phyloP scores from a whole-genome alignment of 2,113 vertebrate species.

The Todiramphus saurophagus region DNA sequence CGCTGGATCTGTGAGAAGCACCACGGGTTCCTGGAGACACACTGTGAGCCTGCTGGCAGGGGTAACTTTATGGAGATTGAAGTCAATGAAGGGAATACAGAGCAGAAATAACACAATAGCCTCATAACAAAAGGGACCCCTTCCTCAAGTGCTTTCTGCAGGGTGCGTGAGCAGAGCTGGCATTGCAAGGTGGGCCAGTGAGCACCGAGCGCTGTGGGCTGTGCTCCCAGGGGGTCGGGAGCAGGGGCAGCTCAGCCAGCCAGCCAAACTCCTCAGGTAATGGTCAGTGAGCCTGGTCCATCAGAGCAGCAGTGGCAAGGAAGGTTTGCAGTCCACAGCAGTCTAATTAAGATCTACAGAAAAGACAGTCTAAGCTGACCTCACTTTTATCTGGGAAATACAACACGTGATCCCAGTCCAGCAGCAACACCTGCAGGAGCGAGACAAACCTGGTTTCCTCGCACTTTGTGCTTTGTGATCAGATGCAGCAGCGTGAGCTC shows the following conservation, averaged over 20 bases:
- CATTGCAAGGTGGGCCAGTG: not conserved
- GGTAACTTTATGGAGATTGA: not conserved
- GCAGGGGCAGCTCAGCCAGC: not conserved
- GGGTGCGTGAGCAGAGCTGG: not conserved
- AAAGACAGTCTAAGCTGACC: not conserved
- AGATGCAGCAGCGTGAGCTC: not conserved
- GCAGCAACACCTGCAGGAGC: not conserved
- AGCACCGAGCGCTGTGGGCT: accelerated
- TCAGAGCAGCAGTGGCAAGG: not conserved
- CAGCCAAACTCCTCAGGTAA: not conserved
- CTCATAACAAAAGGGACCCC: not conserved
- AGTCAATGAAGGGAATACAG: not conserved
- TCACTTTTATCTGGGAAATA: not conserved
- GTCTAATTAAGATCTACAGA: not conserved
- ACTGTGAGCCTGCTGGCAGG: not conserved
- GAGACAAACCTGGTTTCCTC: not conserved
- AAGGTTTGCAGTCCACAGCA: not conserved
- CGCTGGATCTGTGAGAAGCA: not conserved
- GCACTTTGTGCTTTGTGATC: not conserved
- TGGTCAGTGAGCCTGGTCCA: not conserved
- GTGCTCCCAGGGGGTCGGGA: not conserved
- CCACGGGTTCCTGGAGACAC: not conserved
- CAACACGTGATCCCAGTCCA: not conserved
- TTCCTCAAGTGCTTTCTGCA: not conserved
- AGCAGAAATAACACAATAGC: not conserved